phyloP scores from a whole-genome alignment of 2,888 invertebrate genomes.

The Pristionchus fissidentatus region DNA sequence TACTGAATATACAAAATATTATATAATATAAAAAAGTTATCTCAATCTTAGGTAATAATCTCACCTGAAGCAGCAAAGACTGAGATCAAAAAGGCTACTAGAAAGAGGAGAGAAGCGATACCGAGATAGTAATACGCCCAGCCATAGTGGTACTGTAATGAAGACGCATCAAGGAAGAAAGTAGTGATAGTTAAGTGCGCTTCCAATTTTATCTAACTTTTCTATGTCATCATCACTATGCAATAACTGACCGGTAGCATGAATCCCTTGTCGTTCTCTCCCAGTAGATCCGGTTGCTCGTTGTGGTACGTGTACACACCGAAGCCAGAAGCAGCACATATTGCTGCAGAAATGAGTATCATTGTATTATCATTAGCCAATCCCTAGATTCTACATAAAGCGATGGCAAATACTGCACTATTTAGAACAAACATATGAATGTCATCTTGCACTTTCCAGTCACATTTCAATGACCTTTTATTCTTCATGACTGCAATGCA shows the following conservation, averaged over 20 bases:
- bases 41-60: not conserved
- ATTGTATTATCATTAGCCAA: not conserved
- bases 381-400: not conserved
- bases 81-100: constrained; percentile 54
- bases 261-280: constrained; percentile 57
- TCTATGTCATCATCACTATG: too few species aligned
- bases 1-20: not conserved
- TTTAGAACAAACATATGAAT: not conserved
- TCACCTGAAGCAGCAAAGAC: constrained; percentile 40
- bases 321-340: constrained; percentile 59
- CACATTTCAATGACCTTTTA: not conserved
- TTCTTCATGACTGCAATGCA: too few species aligned
- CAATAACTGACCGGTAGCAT: constrained; percentile 50
- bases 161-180: too few species aligned
- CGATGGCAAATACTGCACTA: not conserved
- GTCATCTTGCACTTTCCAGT: not conserved
- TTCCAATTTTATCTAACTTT: too few species aligned
- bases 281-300: constrained; percentile 63
- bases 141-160: constrained; percentile 62
- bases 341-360: constrained; percentile 51
- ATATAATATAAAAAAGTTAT: not conserved
- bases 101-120: constrained; percentile 53
- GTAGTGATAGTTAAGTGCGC: too few species aligned
- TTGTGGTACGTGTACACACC: constrained; percentile 62
- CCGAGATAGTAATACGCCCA: constrained; percentile 65